Base-by-base conservation (phyloP, 2,113 vertebrate genomes). In the Leucopsar rothschildi region DNA sequence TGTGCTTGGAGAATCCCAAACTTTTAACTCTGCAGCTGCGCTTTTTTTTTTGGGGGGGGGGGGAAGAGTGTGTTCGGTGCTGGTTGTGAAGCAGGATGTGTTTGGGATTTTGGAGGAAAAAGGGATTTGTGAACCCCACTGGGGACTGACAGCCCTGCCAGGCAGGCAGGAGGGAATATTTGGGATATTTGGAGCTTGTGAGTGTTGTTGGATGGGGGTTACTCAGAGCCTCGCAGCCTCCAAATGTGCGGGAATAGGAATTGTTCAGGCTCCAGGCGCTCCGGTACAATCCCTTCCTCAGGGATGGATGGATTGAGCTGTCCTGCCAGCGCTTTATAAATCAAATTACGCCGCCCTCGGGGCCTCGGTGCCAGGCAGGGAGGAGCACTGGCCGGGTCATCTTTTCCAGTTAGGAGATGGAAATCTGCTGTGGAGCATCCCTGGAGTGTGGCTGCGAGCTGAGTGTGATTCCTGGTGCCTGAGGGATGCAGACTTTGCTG, bases 11-110 rank as follows among this genome's bases (percentile, higher is more conserved):
- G 25, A 6, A 4, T 72, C 61, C 49, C 40, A 2, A 17, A 86
- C 8, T 92, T 47, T 15, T 4, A 11, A 7, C 23, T 64, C 40
- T 9, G 33, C 20, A 5, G 47, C 53, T n/a, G 78, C n/a, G 2
- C 8, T 4, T 6, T 45, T 29, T 39, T 39, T 39, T 39, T 8
- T 8, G 37, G 37, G 37, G 37, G 11, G 1, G 22, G 52, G 33
- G 5, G 3, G 1, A 18, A 22, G 29, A 63, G 47, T 0, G 7
- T 2, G 21, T 37, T 29, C 9, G 65, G 31, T 5, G 27, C 33
- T 13, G 7, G 23, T 19, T 27, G 11, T 3, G 9, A 6, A 18
- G 2, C 31, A 1, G 78, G 85, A 15, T 25, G 66, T 3, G 31
- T 15, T 35, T 6, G 86, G 35, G 90, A 6, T 44, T 2, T 8